Conservation (phyloP, 2,113 vertebrate genomes). For the Puffinus mauretanicus region DNA sequence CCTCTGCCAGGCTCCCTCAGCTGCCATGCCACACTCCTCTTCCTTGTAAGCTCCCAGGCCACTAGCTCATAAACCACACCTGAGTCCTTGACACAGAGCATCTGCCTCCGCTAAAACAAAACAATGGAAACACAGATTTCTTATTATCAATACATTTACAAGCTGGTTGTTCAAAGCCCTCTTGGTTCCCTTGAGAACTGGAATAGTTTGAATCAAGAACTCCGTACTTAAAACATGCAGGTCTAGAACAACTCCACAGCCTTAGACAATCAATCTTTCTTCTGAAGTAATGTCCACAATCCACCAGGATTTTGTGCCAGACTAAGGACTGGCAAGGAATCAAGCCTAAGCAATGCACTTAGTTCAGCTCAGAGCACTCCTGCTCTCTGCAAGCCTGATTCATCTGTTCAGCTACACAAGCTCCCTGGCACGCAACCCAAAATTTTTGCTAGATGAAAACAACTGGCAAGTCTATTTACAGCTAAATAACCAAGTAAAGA, state of each 20-base stretch:
- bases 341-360: neutral
- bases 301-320: neutral
- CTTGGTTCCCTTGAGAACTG: neutral
- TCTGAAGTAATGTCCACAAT: neutral
- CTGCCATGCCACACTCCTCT: neutral
- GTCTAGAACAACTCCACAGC: neutral
- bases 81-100: accelerated
- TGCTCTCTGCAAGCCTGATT: neutral
- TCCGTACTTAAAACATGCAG: neutral
- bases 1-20: neutral
- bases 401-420: neutral
- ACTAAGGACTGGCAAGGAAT: neutral
- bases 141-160: neutral
- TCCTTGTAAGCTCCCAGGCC: neutral
- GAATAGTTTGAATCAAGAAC: neutral
- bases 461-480: neutral
- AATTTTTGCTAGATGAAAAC: neutral
- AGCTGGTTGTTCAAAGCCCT: neutral
- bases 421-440: neutral
- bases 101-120: neutral
- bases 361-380: neutral
- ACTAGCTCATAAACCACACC: neutral
- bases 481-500: neutral
- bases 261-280: neutral
- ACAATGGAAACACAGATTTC: neutral